A percentile compares a stretch with the other conserved stretches of the same genome.
phyloP scores from a whole-genome alignment of 2,888 invertebrate genomes.

The Chymomyza amoena region DNA sequence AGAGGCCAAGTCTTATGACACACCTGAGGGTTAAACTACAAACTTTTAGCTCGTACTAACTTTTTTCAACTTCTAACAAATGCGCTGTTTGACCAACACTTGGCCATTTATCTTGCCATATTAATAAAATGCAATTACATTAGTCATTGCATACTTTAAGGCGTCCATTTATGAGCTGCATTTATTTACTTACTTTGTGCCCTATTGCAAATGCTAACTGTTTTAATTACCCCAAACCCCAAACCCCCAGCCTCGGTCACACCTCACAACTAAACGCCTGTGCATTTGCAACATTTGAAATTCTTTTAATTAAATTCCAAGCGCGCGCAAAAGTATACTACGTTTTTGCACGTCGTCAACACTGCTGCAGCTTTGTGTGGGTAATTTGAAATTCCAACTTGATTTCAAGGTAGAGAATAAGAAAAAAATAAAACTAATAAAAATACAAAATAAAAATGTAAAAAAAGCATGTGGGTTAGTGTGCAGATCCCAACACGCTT shows the following conservation, averaged over 20 bases:
- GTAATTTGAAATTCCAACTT: slow-evolving; percentile 68
- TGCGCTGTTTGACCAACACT: slow-evolving; percentile 10
- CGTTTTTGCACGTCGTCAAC: slow-evolving; percentile 34
- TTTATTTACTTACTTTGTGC: slow-evolving; percentile 44
- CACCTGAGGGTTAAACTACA: slow-evolving; percentile 40
- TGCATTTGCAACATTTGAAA: slow-evolving; percentile 55
- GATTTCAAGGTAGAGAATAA: slow-evolving; percentile 48
- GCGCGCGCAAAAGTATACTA: slow-evolving; percentile 45
- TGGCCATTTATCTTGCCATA: slow-evolving; percentile 52
- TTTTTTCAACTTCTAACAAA: background rate
- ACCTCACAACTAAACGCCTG: background rate
- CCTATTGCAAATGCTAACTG: slow-evolving; percentile 33
- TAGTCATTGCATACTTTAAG: slow-evolving; percentile 46
- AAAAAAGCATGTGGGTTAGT: slow-evolving; percentile 22
- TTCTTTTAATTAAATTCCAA: slow-evolving; percentile 71
- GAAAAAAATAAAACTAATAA: background rate
- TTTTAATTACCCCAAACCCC: slow-evolving; percentile 48
- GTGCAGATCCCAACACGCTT: slow-evolving; percentile 56
- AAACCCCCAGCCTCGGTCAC: slow-evolving; percentile 6
- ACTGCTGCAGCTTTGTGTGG: slow-evolving; percentile 20
- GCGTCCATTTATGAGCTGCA: slow-evolving; percentile 37
- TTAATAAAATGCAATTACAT: slow-evolving; percentile 64
- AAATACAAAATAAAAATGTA: background rate
- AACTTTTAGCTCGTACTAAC: slow-evolving; percentile 37
- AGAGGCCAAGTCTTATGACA: slow-evolving; percentile 10